Evolutionary conservation across 2,113 vertebrate genomes (phyloP).

Genomic region (Australoheros scitulus): DNA sequence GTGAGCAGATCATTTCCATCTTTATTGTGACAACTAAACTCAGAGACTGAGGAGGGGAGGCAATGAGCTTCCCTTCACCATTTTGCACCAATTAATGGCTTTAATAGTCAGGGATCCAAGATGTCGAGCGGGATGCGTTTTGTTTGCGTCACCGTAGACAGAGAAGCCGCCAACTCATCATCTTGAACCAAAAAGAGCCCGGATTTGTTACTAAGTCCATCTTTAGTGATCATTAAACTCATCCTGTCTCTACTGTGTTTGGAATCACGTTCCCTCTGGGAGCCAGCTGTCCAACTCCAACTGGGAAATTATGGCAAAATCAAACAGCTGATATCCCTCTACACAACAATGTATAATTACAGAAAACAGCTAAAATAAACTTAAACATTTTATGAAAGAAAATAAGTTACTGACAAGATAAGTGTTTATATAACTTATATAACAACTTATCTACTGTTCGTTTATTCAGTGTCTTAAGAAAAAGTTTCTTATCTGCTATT

Average conservation of each 20-base stretch:
- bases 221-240: background rate
- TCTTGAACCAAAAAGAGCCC: background rate
- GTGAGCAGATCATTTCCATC: slow-evolving; percentile 27
- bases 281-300: background rate
- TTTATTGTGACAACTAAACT: background rate
- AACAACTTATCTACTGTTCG: no score
- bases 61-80: background rate
- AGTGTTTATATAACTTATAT: no score
- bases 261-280: background rate
- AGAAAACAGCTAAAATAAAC: background rate
- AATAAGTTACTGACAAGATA: background rate
- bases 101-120: background rate
- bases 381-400: background rate
- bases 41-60: background rate
- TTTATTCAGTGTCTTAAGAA: no score
- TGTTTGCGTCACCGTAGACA: background rate
- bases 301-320: background rate
- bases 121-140: background rate
- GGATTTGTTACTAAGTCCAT: background rate
- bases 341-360: background rate
- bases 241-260: background rate
- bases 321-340: background rate
- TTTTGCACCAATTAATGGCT: background rate
- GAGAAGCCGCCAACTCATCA: background rate
- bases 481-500: no score